Evolutionary conservation across 2,113 vertebrate genomes (phyloP), one percentile per base, ranked within the genome.

Genomic region (Prunella fulvescens): DNA sequence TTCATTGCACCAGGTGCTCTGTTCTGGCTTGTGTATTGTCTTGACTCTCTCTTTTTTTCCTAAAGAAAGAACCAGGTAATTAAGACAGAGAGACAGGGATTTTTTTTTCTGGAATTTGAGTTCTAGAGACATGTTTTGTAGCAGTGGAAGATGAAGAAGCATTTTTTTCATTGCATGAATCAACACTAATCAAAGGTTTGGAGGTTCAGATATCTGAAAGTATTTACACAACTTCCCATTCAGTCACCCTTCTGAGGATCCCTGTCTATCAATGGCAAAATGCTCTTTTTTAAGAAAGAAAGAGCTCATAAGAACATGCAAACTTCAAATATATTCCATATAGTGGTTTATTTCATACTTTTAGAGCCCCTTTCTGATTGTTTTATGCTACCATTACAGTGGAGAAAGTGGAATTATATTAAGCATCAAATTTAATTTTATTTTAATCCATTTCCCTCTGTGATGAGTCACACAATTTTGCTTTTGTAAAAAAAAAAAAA

Each of bases 31-130:
- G 6, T 18, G 7, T 4, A 14, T 16, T 47, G 3, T n/a, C 33
- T 77, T 62, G 10, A 31, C 11, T 23, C 3, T 56, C 5, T 64
- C 20, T 56, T 20, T 33, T 35, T 22, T 57, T 88, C 7, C 25
- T 47, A 37, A 60, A 71, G 15, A 31, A 56, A 93, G 48, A 90
- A 11, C 5, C 22, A 28, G 35, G 15, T 13, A 26, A 72, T 57
- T 33, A 22, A 3, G 12, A 16, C 9, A 5, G 12, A 85, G 7
- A 2, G 12, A 2, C 1, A 12, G 14, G 7, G 2, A 13, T 19
- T 40, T 73, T 54, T 73, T 54, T 44, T 80, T 23, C 26, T 56
- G 19, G 16, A 66, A 47, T 70, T 58, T 61, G 19, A 2, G 5
- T 62, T n/a, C 9, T 82, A 44, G 10, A 35, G 6, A 47, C 9